Base-by-base conservation (phyloP, 2,797 vertebrate genomes). In the Rachycentron canadum region DNA sequence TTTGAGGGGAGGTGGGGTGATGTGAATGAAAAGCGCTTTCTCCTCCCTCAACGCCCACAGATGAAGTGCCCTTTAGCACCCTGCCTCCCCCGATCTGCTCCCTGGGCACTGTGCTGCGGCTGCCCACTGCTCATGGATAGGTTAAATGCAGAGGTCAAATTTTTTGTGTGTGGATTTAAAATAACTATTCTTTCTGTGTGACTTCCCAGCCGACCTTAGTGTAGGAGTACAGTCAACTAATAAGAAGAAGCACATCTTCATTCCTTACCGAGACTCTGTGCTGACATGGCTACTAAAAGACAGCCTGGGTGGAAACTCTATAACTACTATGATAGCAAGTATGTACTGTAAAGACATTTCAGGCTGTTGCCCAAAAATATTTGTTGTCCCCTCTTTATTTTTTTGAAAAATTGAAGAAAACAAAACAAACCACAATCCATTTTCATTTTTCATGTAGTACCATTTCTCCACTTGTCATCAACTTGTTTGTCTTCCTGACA, bases 321-420 rank as follows among this genome's bases (percentile, higher is more conserved):
- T 97, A 94, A 99, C 98, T 25, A 97, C 98, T 69, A 98, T 99
- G 97, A 97, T 99, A 85, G 97, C 98, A 80, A 98, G 98, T 99
- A 95, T 95, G 97, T 93, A 63, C 34, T 36, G 32, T 60, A 50
- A 55, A 60, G 3, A 32, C 26, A 59, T 60, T 74, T 59, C 12
- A 65, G n/a, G 3, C 55, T 30, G 43, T 72, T 50, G 73, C 28
- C 2, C 32, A 19, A 61, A 41, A 69, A 30, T 32, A 7, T 64
- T 43, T 58, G 3, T 8, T 4, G 19, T 7, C 32, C 7, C n/a
- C 23, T 0, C 6, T 28, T 57, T 73, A 7, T 38, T 53, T 53
- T 10, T 64, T 79, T 9, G 59, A 69, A 38, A 38, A 26, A 32
- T 11, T 17, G 40, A 76, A 11, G 3, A 59, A 23, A 23, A 62